Base-by-base conservation (phyloP, 2,113 vertebrate genomes). In the Cepphus grylle region DNA sequence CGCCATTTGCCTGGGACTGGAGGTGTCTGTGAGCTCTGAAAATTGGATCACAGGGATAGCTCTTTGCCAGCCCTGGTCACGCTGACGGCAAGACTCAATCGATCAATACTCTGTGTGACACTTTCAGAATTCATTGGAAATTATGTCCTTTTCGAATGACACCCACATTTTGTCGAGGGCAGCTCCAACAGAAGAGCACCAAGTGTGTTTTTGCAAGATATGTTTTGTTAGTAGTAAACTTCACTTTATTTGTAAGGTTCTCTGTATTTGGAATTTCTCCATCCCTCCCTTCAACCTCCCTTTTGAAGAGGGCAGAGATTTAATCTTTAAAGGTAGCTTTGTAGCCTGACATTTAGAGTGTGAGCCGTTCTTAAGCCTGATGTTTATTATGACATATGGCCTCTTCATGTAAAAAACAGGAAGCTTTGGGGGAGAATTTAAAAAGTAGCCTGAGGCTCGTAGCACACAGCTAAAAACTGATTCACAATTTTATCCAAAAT, bases 21-120 rank as follows among this genome's bases (percentile, higher is more conserved):
- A 98, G 98, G 98, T 98, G 98, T 99, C 98, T 99, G 98, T 96
- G 97, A 98, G 97, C 98, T 98, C 98, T 98, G 98, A 99, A 99
- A 99, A 99, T 98, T 99, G 98, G 98, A 99, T 99, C 98, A 98
- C 98, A 98, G 98, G 98, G 98, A 99, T 97, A 98, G 98, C 97
- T 98, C 98, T 98, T 98, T 98, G 95, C 98, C 84, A 95, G 98
- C 98, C 98, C 97, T 66, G 96, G 98, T 98, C 98, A 98, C 92
- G 97, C 98, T 99, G 99, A 98, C 84, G 97, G 98, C 98, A 98
- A 98, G 98, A 98, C 98, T 98, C 27, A 93, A 98, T 98, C 98
- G 98, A 99, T 99, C 99, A 98, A 99, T 99, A 98, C 91, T 93
- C 97, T 91, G 78, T 97, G 98, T 98, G 98, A 98, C 98, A 98